Percentiles rank a stretch among this genome's conserved stretches.
phyloP scores from a whole-genome alignment of 2,797 vertebrate genomes.

The Synaphobranchus kaupii region DNA sequence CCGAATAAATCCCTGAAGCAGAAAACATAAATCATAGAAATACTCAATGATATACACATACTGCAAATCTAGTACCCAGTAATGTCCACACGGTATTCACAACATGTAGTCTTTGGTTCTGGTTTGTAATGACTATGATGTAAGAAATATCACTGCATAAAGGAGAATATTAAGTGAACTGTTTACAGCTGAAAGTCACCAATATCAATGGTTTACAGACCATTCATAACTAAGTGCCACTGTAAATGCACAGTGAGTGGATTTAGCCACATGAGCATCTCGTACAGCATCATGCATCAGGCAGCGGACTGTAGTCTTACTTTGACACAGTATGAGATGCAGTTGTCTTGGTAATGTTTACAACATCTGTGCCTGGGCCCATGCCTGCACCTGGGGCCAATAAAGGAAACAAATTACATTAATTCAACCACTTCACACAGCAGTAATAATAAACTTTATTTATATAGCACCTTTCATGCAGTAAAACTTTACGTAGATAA shows the following conservation, averaged over 20 bases:
- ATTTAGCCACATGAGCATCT: background rate
- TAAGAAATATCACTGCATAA: background rate
- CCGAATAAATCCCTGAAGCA: conserved; percentile 87
- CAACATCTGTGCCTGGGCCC: conserved; percentile 98
- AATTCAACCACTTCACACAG: background rate
- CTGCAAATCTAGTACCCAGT: background rate
- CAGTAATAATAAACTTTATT: background rate
- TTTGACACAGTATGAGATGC: conserved; percentile 96
- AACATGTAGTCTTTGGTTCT: too few relatives aligned
- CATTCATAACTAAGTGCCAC: background rate
- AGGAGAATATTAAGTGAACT: background rate
- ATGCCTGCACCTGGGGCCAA: conserved; percentile 83
- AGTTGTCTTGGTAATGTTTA: conserved; percentile 97
- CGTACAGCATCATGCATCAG: background rate
- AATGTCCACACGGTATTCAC: background rate
- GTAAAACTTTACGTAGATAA: background rate
- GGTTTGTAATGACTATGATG: background rate
- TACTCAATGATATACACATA: background rate
- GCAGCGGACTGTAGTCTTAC: conserved; percentile 68
- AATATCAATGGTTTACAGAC: background rate
- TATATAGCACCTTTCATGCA: background rate
- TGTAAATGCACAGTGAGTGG: background rate
- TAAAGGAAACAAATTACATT: conserved; percentile 1
- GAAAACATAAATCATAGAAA: too few relatives aligned
- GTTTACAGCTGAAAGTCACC: background rate